A percentile compares a stretch with the other conserved stretches of the same genome.
Evolutionary conservation across 2,797 vertebrate species (phyloP).

Genomic region (Micromesistius poutassou): DNA sequence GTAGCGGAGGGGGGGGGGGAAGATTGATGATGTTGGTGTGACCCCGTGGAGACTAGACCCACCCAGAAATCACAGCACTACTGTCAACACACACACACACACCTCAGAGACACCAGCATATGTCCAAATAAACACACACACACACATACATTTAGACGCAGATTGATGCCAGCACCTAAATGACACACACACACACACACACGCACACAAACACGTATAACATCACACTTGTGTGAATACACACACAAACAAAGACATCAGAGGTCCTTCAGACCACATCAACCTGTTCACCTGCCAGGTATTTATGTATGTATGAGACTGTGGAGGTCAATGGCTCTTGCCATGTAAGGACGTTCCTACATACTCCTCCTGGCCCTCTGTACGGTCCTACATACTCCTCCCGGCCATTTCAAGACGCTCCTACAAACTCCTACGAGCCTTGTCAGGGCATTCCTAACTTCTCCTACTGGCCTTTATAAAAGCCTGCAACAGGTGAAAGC

Average conservation of each 20-base stretch:
- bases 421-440: conserved; percentile 25
- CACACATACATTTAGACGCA: conserved; percentile 14
- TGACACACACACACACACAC: conserved; percentile 22
- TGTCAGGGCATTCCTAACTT: conserved; percentile 25
- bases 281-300: conserved; percentile 57
- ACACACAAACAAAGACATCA: conserved; percentile 12
- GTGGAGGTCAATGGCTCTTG: conserved; percentile 51
- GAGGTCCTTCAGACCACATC: conserved; percentile 10
- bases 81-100: conserved; percentile 66
- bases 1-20: conserved; percentile 32
- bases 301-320: neutral
- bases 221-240: conserved; percentile 7
- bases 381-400: no score
- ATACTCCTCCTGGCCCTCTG: conserved; percentile 13
- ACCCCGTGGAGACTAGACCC: conserved; percentile 74
- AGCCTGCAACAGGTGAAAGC: conserved; percentile 55
- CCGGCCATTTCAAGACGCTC: conserved; percentile 21
- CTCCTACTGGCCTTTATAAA: conserved; percentile 26
- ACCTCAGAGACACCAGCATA: conserved; percentile 28
- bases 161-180: neutral
- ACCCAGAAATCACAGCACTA: conserved; percentile 67
- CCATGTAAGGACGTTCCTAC: conserved; percentile 20
- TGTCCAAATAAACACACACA: conserved; percentile 12
- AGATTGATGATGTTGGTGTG: conserved; percentile 87
- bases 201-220: conserved; percentile 11